Base-by-base conservation (phyloP, 2,888 invertebrate species). In the Coelogynopora nodosa region DNA sequence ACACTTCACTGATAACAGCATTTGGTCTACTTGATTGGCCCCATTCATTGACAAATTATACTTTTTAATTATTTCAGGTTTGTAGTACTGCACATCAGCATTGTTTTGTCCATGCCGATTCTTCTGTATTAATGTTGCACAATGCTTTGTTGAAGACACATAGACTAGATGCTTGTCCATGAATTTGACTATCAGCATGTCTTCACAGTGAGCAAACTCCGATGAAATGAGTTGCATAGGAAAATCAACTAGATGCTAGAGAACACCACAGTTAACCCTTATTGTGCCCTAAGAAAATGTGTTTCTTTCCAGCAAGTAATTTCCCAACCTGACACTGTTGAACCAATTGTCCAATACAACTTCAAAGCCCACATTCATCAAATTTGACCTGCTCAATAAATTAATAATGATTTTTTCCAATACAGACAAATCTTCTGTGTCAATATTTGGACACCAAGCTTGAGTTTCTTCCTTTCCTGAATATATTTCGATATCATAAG, bases 201-300 rank as follows among this genome's bases (percentile, higher is more conserved):
- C 23, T 27, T 80, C 80, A 80, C 80, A 80, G n/a, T n/a, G 80
- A 27, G 80, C 80, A 80, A 80, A 80, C 29, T 80, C n/a, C 23
- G 80, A 80, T n/a, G 80, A 80, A 80, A 80, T 80, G 28, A n/a
- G 80, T 80, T 80, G 80, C 80, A 80, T 80, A 80, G 80, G n/a
- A 80, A 26, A 27, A 80, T 27, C n/a, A 80, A 80, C 80, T 80
- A 80, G 80, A 23, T n/a, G 80, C 80, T 80, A 5, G 10, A 29
- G 82, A 10, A 82, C 82, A 31, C 81, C 81, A 27, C 81, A 23
- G n/a, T n/a, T 10, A 5, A n/a, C 82, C 10, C 29, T 27, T 29
- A 82, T 82, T 5, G 82, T 82, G 10, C 82, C 82, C 80, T 10
- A 82, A 82, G 10, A 28, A 5, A 82, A 13, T 82, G 23, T 82